Evolutionary conservation across 2,113 vertebrate species (phyloP), one percentile per base, ranked within the genome.

Genomic region (Nanorana parkeri): DNA sequence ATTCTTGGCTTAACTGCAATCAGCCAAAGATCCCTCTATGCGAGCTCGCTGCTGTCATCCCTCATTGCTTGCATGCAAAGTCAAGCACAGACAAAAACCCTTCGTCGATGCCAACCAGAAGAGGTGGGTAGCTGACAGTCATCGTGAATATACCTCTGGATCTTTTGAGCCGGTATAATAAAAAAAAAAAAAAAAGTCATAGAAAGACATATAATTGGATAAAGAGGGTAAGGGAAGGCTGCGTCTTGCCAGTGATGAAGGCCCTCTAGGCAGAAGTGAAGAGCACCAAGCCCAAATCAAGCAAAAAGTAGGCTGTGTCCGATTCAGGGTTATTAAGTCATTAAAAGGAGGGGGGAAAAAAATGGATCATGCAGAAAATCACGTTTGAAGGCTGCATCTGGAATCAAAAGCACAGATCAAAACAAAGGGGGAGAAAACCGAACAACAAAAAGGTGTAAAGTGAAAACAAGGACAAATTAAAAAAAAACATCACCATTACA

Each of bases 1-100:
- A 98, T 98, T 97, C 96, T 95, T 94, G 90, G 92, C 92, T 93
- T 90, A 96, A 96, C 97, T 92, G 95, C 94, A 98, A 96, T 96
- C 95, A 96, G 95, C 95, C 94, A 96, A 95, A 93, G 94, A 96
- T 93, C 94, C 93, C 95, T 97, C 94, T 95, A 95, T 94, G 88
- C 92, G 92, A 87, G 89, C 93, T 92, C 90, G 92, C 90, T 94
- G 93, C 94, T 97, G 97, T 97, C 97, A 96, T 94, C 95, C 95
- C 93, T 94, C 94, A 94, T 94, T 82, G 90, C 93, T 87, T 92
- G 91, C 94, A 93, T 94, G 96, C 90, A 90, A 93, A 94, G 95
- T 93, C 93, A 95, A 90, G 89, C 85, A 87, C 88, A 90, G 86
- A 87, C 79, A 60, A 63, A n/a, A 71, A 61, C 56, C 8, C 5